Conservation (phyloP, 2,113 vertebrate species). For the Gallinago undulata region DNA sequence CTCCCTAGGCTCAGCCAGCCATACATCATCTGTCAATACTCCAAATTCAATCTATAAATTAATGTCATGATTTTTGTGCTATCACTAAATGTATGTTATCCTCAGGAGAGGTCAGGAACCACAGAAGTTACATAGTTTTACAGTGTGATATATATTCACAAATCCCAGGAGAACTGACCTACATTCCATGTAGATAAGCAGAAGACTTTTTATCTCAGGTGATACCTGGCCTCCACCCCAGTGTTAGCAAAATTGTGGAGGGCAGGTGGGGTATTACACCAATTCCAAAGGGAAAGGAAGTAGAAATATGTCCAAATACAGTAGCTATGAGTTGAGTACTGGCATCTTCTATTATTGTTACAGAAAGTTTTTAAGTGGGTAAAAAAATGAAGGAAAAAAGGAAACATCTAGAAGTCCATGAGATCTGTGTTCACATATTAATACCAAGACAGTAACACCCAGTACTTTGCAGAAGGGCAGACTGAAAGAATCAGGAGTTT, state of each 20-base stretch:
- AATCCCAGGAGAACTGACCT: neutral
- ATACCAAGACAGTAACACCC: neutral
- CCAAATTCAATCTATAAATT: slow-evolving; percentile 57
- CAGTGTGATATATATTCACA: neutral
- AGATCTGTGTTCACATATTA: neutral
- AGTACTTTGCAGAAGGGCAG: neutral
- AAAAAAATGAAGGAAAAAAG: neutral
- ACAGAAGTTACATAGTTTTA: neutral
- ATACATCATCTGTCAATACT: slow-evolving; percentile 37
- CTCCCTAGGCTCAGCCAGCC: slow-evolving; percentile 10
- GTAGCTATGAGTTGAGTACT: neutral
- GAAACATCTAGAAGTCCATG: neutral
- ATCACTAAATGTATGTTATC: slow-evolving; percentile 3
- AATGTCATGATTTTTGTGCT: slow-evolving; percentile 5
- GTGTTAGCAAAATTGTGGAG: neutral
- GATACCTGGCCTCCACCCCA: neutral
- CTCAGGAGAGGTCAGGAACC: neutral
- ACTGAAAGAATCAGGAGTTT: neutral
- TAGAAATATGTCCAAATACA: neutral
- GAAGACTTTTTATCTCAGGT: neutral
- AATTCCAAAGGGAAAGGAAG: neutral
- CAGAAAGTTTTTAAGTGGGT: neutral
- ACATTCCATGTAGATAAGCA: neutral
- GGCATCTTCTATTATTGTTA: neutral
- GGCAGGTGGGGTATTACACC: neutral